phyloP scores from a whole-genome alignment of 2,113 vertebrate species.

The Paracanthobrama guichenoti region DNA sequence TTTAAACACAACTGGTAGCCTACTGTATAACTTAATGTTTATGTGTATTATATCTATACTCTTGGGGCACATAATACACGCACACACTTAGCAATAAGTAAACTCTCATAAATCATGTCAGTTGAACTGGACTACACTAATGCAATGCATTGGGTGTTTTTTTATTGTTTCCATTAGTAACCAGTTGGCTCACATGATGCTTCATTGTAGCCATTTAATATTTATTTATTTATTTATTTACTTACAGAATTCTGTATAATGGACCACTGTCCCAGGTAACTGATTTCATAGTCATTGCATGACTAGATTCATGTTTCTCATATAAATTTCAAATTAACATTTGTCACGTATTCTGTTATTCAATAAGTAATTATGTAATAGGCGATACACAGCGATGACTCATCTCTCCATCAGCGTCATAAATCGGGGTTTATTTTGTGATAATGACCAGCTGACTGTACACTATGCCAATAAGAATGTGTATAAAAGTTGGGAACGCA shows the following conservation, averaged over 20 bases:
- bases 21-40: not conserved
- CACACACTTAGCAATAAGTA: not conserved
- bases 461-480: too few relatives aligned
- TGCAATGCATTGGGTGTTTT: not conserved
- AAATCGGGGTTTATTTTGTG: too few relatives aligned
- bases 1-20: not conserved
- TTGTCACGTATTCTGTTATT: not conserved
- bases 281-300: not conserved
- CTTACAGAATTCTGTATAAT: not conserved
- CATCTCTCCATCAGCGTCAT: too few relatives aligned
- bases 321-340: not conserved
- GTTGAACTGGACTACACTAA: not conserved
- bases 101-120: constrained; percentile 19
- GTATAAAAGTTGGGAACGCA: too few relatives aligned
- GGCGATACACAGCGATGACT: too few relatives aligned
- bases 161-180: constrained; percentile 11
- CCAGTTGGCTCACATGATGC: not conserved
- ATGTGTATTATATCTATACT: not conserved
- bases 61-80: constrained; percentile 6
- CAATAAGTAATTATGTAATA: too few relatives aligned
- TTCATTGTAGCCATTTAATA: not conserved
- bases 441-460: too few relatives aligned
- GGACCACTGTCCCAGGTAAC: not conserved
- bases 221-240: not conserved
- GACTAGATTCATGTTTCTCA: not conserved